Percentiles rank a stretch among this genome's conserved stretches.
phyloP scores from a whole-genome alignment of 2,888 invertebrate genomes.

The Alitta virens region DNA sequence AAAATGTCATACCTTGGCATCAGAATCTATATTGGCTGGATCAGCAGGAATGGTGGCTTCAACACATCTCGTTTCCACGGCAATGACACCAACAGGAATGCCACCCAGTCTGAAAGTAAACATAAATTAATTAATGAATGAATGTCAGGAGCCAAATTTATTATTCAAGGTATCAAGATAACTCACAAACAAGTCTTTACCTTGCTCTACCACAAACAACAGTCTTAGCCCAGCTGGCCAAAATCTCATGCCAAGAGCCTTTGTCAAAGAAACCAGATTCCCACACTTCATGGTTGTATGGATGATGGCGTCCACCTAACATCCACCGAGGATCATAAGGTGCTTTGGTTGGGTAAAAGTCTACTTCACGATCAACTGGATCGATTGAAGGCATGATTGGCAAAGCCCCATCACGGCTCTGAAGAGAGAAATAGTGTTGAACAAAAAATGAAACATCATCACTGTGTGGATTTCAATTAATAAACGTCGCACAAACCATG shows the following conservation, averaged over 20 bases:
- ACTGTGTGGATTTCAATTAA: too few relatives aligned
- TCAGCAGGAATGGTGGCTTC: slow-evolving; percentile 94
- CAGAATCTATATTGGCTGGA: slow-evolving; percentile 96
- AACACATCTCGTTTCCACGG: slow-evolving; percentile 94
- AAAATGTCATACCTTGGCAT: slow-evolving; percentile 71
- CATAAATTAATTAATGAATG: too few relatives aligned
- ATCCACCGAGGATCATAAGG: slow-evolving; percentile 95
- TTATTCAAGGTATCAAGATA: too few relatives aligned
- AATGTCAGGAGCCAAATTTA: background rate
- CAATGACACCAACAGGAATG: slow-evolving; percentile 93
- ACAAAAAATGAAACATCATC: too few relatives aligned
- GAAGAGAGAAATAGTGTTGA: slow-evolving; percentile 11
- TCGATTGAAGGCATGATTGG: slow-evolving; percentile 61
- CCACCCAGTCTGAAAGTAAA: slow-evolving; percentile 74
- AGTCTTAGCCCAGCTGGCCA: slow-evolving; percentile 97
- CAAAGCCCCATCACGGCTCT: slow-evolving; percentile 44
- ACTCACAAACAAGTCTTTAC: too few relatives aligned
- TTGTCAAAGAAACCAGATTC: slow-evolving; percentile 90
- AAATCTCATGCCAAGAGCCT: slow-evolving; percentile 81
- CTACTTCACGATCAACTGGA: slow-evolving; percentile 80
- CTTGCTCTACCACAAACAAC: slow-evolving; percentile 63
- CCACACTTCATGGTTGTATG: slow-evolving; percentile 65
- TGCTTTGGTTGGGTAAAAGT: slow-evolving; percentile 82
- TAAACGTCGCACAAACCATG: too few relatives aligned
- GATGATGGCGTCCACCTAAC: slow-evolving; percentile 61